Conservation (phyloP, 2,888 invertebrate genomes). For the Drosophila melanocephala region DNA sequence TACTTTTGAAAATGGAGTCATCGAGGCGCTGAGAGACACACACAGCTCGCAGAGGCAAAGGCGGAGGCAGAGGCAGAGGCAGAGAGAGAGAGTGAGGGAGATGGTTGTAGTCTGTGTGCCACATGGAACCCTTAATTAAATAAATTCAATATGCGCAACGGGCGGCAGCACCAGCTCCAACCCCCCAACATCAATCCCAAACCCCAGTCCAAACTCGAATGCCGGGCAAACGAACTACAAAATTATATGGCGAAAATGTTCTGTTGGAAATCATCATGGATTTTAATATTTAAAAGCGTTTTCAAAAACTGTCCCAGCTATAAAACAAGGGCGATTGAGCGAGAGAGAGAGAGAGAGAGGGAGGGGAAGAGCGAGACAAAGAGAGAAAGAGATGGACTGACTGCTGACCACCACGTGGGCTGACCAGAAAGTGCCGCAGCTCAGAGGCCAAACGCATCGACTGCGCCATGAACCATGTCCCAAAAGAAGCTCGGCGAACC, state of each 20-base stretch:
- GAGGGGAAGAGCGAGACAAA: not conserved
- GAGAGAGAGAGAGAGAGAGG: not conserved
- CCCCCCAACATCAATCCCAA: not conserved
- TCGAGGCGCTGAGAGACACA: slow-evolving; percentile 70
- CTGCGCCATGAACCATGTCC: slow-evolving; percentile 55
- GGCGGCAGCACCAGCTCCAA: slow-evolving; percentile 43
- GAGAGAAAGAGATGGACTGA: not conserved
- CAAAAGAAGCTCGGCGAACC: slow-evolving; percentile 33
- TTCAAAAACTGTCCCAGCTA: slow-evolving; percentile 70
- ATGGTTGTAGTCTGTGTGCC: slow-evolving; percentile 34
- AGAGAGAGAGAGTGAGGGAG: not conserved
- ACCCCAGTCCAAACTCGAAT: slow-evolving; percentile 24
- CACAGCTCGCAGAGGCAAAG: not conserved
- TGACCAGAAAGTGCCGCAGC: slow-evolving; percentile 72
- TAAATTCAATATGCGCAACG: slow-evolving; percentile 85
- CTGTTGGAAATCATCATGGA: slow-evolving; percentile 83
- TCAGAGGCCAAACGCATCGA: slow-evolving; percentile 80
- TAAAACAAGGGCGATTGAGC: slow-evolving; percentile 11
- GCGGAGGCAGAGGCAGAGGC: not conserved
- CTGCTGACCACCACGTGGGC: slow-evolving; percentile 67
- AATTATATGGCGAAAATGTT: slow-evolving; percentile 76
- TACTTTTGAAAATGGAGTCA: slow-evolving; percentile 82
- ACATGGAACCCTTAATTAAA: slow-evolving; percentile 84
- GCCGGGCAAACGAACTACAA: slow-evolving; percentile 53
- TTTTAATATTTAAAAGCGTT: slow-evolving; percentile 85